Percentiles rank a stretch among this genome's conserved stretches.
phyloP scores from a whole-genome alignment of 2,113 vertebrate species.

The Tachysurus fulvidraco region DNA sequence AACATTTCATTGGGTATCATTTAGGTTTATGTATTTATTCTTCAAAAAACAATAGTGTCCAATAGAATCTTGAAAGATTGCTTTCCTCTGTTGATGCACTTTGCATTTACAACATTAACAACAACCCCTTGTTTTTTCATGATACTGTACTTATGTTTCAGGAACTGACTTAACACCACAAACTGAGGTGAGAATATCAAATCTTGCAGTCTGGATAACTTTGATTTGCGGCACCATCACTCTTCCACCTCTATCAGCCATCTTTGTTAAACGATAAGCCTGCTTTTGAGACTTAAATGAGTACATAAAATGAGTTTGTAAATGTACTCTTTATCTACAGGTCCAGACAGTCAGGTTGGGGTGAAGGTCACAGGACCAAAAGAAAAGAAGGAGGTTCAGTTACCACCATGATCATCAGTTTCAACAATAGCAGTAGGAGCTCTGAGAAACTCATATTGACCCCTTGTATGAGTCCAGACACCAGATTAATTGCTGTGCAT shows the following conservation, averaged over 20 bases:
- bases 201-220: neutral
- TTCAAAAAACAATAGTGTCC: neutral
- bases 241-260: neutral
- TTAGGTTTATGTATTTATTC: neutral
- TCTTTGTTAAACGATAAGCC: neutral
- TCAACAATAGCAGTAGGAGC: neutral
- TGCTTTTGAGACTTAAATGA: neutral
- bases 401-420: constrained; percentile 24
- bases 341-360: constrained; percentile 13
- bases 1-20: neutral
- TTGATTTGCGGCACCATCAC: neutral
- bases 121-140: neutral
- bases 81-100: neutral
- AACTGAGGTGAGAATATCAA: neutral
- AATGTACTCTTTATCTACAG: constrained; percentile 22
- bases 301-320: neutral
- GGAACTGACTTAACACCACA: neutral
- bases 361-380: neutral
- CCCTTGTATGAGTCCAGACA: neutral
- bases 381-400: constrained; percentile 20
- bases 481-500: neutral
- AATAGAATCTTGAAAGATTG: neutral
- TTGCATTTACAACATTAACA: neutral
- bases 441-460: neutral
- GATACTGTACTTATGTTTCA: constrained; percentile 13